Conservation (phyloP, 2,113 vertebrate genomes). For the Coptodon bakossiorum region DNA sequence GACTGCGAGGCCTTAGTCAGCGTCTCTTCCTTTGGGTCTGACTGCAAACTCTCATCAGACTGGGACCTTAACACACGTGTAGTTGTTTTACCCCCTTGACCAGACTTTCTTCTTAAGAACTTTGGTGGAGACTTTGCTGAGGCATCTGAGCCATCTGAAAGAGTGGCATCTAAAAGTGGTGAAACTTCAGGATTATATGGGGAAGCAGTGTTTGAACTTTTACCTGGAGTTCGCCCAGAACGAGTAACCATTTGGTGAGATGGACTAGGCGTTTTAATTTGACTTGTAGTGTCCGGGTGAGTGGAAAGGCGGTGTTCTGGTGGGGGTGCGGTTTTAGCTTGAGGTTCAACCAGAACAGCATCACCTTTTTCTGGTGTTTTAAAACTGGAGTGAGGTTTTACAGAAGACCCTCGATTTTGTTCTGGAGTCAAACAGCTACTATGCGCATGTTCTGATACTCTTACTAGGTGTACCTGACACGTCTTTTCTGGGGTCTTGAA, state of each 20-base stretch:
- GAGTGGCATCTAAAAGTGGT: background rate
- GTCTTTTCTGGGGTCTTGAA: slow-evolving; percentile 57
- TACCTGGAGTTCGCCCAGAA: slow-evolving; percentile 50
- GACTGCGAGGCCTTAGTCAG: background rate
- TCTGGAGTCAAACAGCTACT: background rate
- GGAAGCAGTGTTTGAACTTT: background rate
- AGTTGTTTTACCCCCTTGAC: background rate
- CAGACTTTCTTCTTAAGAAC: background rate
- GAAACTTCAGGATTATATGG: background rate
- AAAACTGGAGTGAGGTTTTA: background rate
- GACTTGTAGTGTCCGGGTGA: background rate
- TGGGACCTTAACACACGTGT: background rate
- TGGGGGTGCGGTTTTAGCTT: background rate
- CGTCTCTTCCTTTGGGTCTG: background rate
- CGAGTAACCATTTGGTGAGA: slow-evolving; percentile 41
- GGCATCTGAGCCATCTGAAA: background rate
- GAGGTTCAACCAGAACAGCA: background rate
- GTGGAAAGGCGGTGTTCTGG: background rate
- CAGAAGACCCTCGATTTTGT: background rate
- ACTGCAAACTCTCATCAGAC: background rate
- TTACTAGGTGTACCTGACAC: background rate
- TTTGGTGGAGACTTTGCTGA: background rate
- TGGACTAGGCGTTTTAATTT: slow-evolving; percentile 17
- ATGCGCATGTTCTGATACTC: background rate
- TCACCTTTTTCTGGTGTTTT: background rate